Evolutionary conservation across 1,140 invertebrate genomes (phyloP).

Genomic region (Penaeus indicus): DNA sequence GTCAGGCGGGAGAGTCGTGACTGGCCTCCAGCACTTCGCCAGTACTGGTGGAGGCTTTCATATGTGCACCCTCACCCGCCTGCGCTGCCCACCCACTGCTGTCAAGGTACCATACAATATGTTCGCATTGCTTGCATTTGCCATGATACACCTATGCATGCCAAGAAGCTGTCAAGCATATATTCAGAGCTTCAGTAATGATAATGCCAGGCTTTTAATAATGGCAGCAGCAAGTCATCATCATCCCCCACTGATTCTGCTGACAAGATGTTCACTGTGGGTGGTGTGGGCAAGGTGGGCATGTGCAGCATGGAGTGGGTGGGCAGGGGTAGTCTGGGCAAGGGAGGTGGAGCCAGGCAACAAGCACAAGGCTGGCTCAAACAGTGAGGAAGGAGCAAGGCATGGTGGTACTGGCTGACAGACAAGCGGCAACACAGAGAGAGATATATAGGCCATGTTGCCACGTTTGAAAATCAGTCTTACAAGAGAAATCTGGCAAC

Average conservation of each 20-base stretch:
- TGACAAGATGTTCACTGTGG: neutral
- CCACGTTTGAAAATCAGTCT: conserved; percentile 62
- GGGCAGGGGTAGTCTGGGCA: neutral
- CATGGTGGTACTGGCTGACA: conserved; percentile 62
- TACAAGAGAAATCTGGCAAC: conserved; percentile 63
- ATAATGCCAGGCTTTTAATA: too few relatives aligned
- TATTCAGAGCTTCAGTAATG: too few relatives aligned
- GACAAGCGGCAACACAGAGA: conserved; percentile 64
- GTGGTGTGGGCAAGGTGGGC: neutral
- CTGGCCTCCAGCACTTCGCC: too few relatives aligned
- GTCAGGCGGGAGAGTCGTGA: conserved; percentile 14
- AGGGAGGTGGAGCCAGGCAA: conserved; percentile 48
- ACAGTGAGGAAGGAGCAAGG: conserved; percentile 60
- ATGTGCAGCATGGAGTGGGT: conserved; percentile 3
- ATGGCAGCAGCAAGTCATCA: neutral
- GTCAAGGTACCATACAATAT: too few relatives aligned
- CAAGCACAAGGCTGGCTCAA: conserved; percentile 56
- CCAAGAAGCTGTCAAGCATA: too few relatives aligned
- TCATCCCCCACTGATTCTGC: neutral
- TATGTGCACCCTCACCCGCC: neutral
- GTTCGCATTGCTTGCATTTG: too few relatives aligned
- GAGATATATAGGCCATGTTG: conserved; percentile 64
- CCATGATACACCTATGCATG: too few relatives aligned
- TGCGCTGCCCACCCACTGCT: neutral
- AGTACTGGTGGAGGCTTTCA: too few relatives aligned